phyloP scores from a whole-genome alignment of 2,888 invertebrate genomes.

The Sycophila texana region DNA sequence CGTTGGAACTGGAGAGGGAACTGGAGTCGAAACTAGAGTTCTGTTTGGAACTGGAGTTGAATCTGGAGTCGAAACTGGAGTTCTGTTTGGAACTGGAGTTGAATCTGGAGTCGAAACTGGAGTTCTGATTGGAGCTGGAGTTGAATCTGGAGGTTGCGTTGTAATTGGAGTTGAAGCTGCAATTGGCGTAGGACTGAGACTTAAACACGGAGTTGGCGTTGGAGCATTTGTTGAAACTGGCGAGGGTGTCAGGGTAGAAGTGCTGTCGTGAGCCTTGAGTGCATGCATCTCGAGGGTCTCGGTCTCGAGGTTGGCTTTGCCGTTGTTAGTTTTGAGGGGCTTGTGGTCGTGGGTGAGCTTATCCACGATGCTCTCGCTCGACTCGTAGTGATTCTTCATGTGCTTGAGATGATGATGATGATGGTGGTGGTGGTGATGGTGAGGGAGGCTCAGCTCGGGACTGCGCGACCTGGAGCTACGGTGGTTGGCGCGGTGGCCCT shows the following conservation, averaged over 20 bases:
- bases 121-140: no score
- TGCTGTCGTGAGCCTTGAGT: neutral
- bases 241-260: neutral
- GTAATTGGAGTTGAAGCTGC: neutral
- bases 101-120: no score
- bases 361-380: constrained; percentile 40
- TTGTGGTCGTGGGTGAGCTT: neutral
- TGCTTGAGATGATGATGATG: constrained; percentile 16
- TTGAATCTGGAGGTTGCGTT: neutral
- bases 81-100: no score
- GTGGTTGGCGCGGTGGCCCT: constrained; percentile 56
- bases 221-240: neutral
- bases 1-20: no score
- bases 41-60: no score
- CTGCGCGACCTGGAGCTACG: constrained; percentile 63
- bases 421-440: constrained; percentile 45
- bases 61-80: no score
- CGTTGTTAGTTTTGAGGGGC: neutral
- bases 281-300: constrained; percentile 42
- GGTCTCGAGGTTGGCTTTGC: neutral
- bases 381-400: constrained; percentile 31
- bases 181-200: neutral
- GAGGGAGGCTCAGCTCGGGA: constrained; percentile 58
- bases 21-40: no score
- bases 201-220: neutral